phyloP scores from a whole-genome alignment of 2,888 invertebrate species.

The Iselma pallidipennis region DNA sequence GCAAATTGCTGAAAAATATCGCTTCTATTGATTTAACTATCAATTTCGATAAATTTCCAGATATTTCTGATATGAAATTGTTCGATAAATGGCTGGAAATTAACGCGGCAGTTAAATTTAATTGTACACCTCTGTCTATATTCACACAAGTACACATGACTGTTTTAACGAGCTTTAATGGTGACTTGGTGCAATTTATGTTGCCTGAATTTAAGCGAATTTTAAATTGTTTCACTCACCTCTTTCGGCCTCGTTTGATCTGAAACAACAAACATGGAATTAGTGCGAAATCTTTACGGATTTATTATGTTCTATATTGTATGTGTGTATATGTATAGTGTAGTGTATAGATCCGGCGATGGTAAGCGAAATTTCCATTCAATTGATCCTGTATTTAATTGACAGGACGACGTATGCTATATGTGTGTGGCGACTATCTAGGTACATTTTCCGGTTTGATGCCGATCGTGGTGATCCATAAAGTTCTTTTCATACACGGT shows the following conservation, averaged over 20 bases:
- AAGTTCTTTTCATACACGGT: constrained; percentile 12
- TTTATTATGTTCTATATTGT: not conserved
- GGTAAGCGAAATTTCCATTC: not conserved
- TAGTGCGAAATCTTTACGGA: not conserved
- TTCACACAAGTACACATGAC: not conserved
- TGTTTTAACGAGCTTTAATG: not conserved
- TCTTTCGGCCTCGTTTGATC: not conserved
- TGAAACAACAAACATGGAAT: not conserved
- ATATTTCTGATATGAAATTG: not conserved
- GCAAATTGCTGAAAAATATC: no score
- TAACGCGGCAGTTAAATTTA: not conserved
- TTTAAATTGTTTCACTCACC: not conserved
- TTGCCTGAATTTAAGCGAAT: not conserved
- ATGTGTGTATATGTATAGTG: not conserved
- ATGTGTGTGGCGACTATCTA: not conserved
- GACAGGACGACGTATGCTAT: not conserved
- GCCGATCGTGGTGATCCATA: constrained; percentile 14
- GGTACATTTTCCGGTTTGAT: constrained; percentile 17
- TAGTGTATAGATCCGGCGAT: not conserved
- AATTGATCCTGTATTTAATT: not conserved
- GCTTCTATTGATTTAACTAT: no score
- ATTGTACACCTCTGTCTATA: not conserved
- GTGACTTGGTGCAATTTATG: not conserved
- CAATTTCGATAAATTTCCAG: not conserved
- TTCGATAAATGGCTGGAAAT: not conserved